Percentiles rank a stretch among this genome's conserved stretches.
Evolutionary conservation across 2,113 vertebrate species (phyloP).

Genomic region (Epinephelus moara): DNA sequence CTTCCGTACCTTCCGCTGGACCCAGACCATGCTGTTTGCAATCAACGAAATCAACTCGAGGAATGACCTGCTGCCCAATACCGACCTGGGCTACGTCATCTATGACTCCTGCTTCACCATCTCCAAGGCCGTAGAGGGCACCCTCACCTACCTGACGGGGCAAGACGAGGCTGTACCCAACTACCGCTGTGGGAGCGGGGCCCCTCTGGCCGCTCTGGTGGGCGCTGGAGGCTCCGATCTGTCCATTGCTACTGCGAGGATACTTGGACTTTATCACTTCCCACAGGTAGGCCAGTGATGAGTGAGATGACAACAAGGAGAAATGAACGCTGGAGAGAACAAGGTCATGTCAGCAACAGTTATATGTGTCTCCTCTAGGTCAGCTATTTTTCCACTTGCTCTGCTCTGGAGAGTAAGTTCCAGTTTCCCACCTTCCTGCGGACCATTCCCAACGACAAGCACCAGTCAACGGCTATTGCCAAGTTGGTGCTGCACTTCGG

Average conservation of each 20-base stretch:
- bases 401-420: conserved; percentile 87
- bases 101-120: conserved; percentile 90
- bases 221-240: conserved; percentile 88
- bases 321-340: not conserved
- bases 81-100: conserved; percentile 88
- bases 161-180: conserved; percentile 90
- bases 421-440: conserved; percentile 89
- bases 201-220: conserved; percentile 85
- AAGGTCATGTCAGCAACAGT: not conserved
- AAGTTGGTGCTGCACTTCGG: conserved; percentile 86
- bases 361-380: conserved; percentile 75
- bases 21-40: conserved; percentile 90
- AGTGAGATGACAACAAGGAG: not conserved
- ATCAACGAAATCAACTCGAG: conserved; percentile 87
- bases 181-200: conserved; percentile 86
- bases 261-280: conserved; percentile 89
- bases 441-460: conserved; percentile 84
- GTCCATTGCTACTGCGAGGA: conserved; percentile 88
- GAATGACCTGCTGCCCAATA: conserved; percentile 82
- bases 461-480: conserved; percentile 86
- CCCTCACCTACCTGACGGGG: conserved; percentile 87
- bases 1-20: conserved; percentile 88
- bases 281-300: conserved; percentile 82
- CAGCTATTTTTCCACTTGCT: conserved; percentile 87
- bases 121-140: conserved; percentile 89